These are phyloP conservation scores for Cinclus cinclus DNA, from an alignment of 2,113 vertebrate species.

Conservation along the genomic window DNA sequence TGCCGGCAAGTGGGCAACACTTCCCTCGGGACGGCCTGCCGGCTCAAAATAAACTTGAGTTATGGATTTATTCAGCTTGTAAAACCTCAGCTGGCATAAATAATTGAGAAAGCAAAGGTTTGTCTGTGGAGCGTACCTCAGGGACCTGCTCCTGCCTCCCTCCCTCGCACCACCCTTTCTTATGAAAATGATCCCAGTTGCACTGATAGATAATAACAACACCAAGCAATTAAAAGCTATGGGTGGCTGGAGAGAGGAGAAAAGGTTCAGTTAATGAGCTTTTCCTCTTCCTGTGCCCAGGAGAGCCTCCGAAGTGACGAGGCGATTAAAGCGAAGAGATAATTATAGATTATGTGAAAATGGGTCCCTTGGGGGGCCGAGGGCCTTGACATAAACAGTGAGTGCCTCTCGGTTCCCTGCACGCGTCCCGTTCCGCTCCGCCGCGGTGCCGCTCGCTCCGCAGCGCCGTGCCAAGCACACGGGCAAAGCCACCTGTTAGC, in stretches of 20 bases:
- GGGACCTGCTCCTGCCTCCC: slow-evolving; percentile 74
- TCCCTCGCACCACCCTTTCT: slow-evolving; percentile 77
- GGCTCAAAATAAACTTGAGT: slow-evolving; percentile 81
- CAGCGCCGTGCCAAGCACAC: slow-evolving; percentile 5
- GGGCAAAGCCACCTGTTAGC: slow-evolving; percentile 69
- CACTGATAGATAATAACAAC: slow-evolving; percentile 88
- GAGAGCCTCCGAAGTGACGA: slow-evolving; percentile 80
- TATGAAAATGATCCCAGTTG: slow-evolving; percentile 86
- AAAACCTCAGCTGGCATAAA: slow-evolving; percentile 87
- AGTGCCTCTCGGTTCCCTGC: slow-evolving; percentile 57
- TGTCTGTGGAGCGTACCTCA: slow-evolving; percentile 75
- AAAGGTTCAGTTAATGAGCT: slow-evolving; percentile 96
- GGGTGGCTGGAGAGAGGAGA: slow-evolving; percentile 88
- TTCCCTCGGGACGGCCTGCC: slow-evolving; percentile 62
- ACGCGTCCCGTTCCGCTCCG: slow-evolving; percentile 31
- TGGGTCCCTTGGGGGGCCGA: slow-evolving; percentile 71
- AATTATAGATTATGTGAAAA: slow-evolving; percentile 89
- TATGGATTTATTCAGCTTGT: slow-evolving; percentile 85
- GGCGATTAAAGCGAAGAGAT: slow-evolving; percentile 85
- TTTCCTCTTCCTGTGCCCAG: slow-evolving; percentile 83
- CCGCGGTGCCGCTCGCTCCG: background rate
- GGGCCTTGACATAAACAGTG: slow-evolving; percentile 75
- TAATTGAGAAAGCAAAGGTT: slow-evolving; percentile 86
- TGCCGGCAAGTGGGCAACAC: slow-evolving; percentile 73
- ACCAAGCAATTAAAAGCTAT: slow-evolving; percentile 93